phyloP scores from a whole-genome alignment of 1,140 invertebrate genomes.

The Brachionus plicatilis region DNA sequence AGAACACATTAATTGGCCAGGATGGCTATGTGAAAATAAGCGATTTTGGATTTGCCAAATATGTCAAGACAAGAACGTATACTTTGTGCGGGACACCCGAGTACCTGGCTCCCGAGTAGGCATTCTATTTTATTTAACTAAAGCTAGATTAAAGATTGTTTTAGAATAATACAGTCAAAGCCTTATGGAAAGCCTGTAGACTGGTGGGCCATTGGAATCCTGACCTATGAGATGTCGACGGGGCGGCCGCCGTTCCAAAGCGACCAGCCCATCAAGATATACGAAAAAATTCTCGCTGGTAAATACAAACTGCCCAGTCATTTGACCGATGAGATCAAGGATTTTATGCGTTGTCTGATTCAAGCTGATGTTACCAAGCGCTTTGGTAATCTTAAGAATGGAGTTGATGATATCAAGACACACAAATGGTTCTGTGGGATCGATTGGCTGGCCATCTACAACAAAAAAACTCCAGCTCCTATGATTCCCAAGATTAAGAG shows the following conservation, averaged over 20 bases:
- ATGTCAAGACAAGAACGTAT: conserved; percentile 43
- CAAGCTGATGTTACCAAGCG: conserved; percentile 35
- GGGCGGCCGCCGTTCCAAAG: conserved; percentile 66
- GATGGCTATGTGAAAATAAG: conserved; percentile 42
- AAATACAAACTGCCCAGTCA: conserved; percentile 18
- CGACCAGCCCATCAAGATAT: conserved; percentile 43
- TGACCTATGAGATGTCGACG: conserved; percentile 59
- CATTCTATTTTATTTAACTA: not conserved
- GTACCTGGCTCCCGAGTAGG: conserved; percentile 45
- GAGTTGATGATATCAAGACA: conserved; percentile 35
- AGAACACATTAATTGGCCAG: conserved; percentile 41
- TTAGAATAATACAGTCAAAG: conserved; percentile 34
- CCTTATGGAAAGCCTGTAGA: conserved; percentile 39
- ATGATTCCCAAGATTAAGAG: conserved; percentile 20
- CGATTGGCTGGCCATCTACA: conserved; percentile 35
- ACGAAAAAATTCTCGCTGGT: conserved; percentile 43
- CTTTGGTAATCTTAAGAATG: conserved; percentile 33
- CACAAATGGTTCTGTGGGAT: conserved; percentile 28
- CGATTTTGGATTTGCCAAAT: conserved; percentile 47
- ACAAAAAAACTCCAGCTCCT: conserved; percentile 3
- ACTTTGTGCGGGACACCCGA: conserved; percentile 47
- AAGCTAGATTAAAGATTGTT: not conserved
- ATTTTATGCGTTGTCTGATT: conserved; percentile 28
- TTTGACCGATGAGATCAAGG: conserved; percentile 34
- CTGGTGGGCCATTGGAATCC: conserved; percentile 53